Conservation (phyloP, 2,888 invertebrate species). For the Microctonus hyperodae region DNA sequence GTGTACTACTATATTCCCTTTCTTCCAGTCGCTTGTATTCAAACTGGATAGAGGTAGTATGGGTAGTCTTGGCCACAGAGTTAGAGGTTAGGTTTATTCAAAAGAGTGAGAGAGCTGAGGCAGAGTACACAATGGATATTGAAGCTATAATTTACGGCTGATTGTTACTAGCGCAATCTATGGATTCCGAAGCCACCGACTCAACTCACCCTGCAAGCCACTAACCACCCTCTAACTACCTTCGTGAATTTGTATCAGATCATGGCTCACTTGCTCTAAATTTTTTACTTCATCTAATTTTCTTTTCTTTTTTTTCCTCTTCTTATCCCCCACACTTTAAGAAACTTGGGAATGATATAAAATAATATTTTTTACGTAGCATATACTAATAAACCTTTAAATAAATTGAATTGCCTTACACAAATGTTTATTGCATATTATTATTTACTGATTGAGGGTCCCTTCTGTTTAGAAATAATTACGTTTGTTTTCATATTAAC, state of each 20-base stretch:
- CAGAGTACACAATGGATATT: constrained; percentile 64
- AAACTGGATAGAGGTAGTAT: constrained; percentile 41
- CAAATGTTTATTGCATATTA: constrained; percentile 5
- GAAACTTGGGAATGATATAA: too few relatives aligned
- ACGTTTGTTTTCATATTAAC: constrained; percentile 29
- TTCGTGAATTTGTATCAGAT: constrained; percentile 58
- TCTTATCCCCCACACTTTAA: too few relatives aligned
- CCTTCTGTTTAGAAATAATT: background rate
- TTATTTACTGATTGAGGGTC: constrained; percentile 4
- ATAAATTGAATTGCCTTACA: background rate
- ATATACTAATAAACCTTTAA: too few relatives aligned
- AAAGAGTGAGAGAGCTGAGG: constrained; percentile 46
- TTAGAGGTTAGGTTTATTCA: constrained; percentile 58
- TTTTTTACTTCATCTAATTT: background rate
- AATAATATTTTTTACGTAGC: constrained; percentile 3
- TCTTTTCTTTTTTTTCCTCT: background rate
- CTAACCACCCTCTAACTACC: constrained; percentile 55
- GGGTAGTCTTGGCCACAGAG: constrained; percentile 62
- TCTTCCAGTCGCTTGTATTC: constrained; percentile 16
- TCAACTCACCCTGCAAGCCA: constrained; percentile 32
- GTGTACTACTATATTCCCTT: constrained; percentile 41
- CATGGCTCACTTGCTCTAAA: constrained; percentile 32
- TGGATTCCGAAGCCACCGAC: constrained; percentile 56
- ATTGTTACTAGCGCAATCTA: constrained; percentile 63
- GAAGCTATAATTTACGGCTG: constrained; percentile 64